phyloP scores from a whole-genome alignment of 2,797 vertebrate species.

The Rhinophrynus dorsalis region DNA sequence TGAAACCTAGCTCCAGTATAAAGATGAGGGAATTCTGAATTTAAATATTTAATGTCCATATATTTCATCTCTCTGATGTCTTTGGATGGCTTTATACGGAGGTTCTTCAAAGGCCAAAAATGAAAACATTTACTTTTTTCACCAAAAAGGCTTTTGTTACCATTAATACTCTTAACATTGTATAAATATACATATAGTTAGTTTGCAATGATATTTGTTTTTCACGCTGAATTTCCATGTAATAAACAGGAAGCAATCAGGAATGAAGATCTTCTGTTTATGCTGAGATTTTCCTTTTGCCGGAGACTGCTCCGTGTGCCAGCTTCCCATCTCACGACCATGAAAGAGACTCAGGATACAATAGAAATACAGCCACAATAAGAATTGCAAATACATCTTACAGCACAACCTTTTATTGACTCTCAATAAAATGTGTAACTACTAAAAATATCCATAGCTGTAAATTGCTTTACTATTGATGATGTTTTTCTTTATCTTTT shows the following conservation, averaged over 20 bases:
- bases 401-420: slow-evolving; percentile 59
- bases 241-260: slow-evolving; percentile 54
- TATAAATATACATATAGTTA: background rate
- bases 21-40: slow-evolving; percentile 64
- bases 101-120: slow-evolving; percentile 55
- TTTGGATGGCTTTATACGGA: slow-evolving; percentile 56
- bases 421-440: slow-evolving; percentile 64
- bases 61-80: slow-evolving; percentile 58
- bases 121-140: slow-evolving; percentile 53
- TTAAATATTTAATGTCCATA: slow-evolving; percentile 67
- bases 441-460: slow-evolving; percentile 63
- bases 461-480: slow-evolving; percentile 64
- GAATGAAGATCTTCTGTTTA: slow-evolving; percentile 48
- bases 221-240: slow-evolving; percentile 33
- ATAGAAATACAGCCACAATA: slow-evolving; percentile 65
- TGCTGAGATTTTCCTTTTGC: slow-evolving; percentile 40
- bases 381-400: slow-evolving; percentile 70
- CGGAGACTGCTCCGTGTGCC: slow-evolving; percentile 53
- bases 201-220: slow-evolving; percentile 44
- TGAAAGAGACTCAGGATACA: slow-evolving; percentile 62
- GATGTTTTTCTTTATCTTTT: slow-evolving; percentile 21
- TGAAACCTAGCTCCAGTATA: slow-evolving; percentile 60
- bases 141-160: slow-evolving; percentile 50
- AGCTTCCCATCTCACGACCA: slow-evolving; percentile 60
- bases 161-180: slow-evolving; percentile 38